A percentile compares a stretch with the other conserved stretches of the same genome.
Evolutionary conservation across 2,113 vertebrate species (phyloP).

Genomic region (Engraulis encrasicolus): DNA sequence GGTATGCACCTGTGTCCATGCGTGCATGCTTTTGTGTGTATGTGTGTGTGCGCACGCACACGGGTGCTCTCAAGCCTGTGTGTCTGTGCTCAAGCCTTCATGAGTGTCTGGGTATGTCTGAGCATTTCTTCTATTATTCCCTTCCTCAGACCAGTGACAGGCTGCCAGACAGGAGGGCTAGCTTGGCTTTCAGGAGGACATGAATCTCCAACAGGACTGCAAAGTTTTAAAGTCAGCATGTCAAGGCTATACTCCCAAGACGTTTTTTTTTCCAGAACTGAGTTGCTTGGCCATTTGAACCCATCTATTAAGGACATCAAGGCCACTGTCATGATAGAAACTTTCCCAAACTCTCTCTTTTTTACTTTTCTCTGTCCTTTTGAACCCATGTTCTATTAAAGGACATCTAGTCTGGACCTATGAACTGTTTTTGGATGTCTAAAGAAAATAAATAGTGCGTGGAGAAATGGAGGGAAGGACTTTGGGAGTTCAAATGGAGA

Average conservation of each 20-base stretch:
- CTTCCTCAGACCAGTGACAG: background rate
- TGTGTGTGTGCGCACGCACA: slow-evolving; percentile 42
- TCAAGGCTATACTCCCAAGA: background rate
- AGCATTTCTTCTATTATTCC: background rate
- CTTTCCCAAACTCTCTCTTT: background rate
- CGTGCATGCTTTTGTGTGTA: slow-evolving; percentile 24
- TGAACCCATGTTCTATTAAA: background rate
- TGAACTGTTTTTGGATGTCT: no score
- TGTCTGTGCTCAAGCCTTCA: background rate
- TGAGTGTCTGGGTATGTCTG: background rate
- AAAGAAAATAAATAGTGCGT: no score
- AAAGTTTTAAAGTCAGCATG: background rate
- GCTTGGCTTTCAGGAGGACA: background rate
- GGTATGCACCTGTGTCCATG: slow-evolving; percentile 32
- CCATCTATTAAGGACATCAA: background rate
- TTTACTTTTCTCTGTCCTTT: background rate
- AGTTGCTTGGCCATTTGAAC: no score
- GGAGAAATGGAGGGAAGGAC: no score
- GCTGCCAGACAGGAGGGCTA: background rate
- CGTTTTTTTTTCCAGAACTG: no score
- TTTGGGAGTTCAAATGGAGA: background rate
- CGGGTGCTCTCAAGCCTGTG: slow-evolving; percentile 35
- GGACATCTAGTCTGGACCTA: no score
- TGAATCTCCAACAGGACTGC: background rate
- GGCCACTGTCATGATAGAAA: background rate